Evolutionary conservation across 2,797 vertebrate species (phyloP).

Genomic region (Ctenochaetus hawaiiensis): DNA sequence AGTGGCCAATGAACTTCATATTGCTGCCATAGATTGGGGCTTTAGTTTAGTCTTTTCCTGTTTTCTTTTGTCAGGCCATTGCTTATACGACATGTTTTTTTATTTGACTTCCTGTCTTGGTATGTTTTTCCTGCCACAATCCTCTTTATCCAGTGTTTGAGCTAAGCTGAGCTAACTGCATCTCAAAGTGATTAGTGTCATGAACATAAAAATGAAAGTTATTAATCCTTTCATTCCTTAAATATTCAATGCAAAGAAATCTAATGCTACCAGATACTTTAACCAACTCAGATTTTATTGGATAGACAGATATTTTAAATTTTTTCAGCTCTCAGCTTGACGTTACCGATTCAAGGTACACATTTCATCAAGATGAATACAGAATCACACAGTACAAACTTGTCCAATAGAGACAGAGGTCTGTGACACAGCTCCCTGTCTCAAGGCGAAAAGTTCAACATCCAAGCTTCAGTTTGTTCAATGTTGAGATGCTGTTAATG

Average conservation of each 20-base stretch:
- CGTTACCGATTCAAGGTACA: not conserved
- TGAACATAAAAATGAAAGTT: not conserved
- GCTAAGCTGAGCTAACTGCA: not conserved
- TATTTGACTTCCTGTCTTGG: no score
- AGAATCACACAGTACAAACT: not conserved
- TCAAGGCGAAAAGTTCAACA: not conserved
- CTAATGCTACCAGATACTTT: not conserved
- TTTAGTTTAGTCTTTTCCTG: no score
- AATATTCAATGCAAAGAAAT: no score
- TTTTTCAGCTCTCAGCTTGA: not conserved
- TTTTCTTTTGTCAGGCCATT: no score
- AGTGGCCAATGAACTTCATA: no score
- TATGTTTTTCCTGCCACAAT: no score
- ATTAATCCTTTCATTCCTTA: no score
- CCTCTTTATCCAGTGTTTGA: not conserved
- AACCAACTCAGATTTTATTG: no score
- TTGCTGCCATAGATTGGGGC: no score
- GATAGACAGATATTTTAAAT: not conserved
- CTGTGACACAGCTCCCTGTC: not conserved
- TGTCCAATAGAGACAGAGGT: not conserved
- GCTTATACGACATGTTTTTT: no score
- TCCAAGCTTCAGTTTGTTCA: not conserved
- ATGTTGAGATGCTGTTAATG: slow-evolving; percentile 9
- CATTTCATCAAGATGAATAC: not conserved
- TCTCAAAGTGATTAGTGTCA: not conserved